These are phyloP conservation scores for Drosophila arawakana DNA, from an alignment of 1,140 invertebrate species.

Conservation along the genomic window DNA sequence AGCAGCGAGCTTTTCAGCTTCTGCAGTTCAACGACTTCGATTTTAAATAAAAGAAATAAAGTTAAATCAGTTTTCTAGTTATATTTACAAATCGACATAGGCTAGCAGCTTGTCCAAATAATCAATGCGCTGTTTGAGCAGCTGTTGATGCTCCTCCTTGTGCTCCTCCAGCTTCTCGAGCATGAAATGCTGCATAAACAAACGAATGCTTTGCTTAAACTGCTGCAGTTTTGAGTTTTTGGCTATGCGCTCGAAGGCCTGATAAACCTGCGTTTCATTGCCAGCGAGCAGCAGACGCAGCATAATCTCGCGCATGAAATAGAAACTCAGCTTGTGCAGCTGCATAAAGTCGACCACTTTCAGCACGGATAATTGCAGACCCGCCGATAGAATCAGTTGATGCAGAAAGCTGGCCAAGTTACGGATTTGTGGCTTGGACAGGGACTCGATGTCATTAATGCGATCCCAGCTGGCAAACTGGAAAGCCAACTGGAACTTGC, in stretches of 20 bases:
- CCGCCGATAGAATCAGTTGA: slow-evolving; percentile 92
- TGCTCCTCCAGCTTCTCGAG: slow-evolving; percentile 85
- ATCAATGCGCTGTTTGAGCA: slow-evolving; percentile 85
- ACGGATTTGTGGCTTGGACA: slow-evolving; percentile 87
- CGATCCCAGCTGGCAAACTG: slow-evolving; percentile 97
- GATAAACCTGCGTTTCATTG: slow-evolving; percentile 61
- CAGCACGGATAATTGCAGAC: slow-evolving; percentile 92
- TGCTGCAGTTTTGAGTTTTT: slow-evolving; percentile 87
- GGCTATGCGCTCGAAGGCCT: slow-evolving; percentile 87
- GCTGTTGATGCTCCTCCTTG: slow-evolving; percentile 84
- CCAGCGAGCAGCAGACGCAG: slow-evolving; percentile 87
- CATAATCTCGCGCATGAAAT: slow-evolving; percentile 89
- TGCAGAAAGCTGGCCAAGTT: slow-evolving; percentile 93
- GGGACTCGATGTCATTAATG: slow-evolving; percentile 91
- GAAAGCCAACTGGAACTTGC: slow-evolving; percentile 93
- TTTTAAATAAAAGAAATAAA: too few species aligned
- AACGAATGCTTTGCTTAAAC: slow-evolving; percentile 89
- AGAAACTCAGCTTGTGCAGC: slow-evolving; percentile 88
- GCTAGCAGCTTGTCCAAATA: slow-evolving; percentile 86
- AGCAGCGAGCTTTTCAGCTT: too few species aligned
- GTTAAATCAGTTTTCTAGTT: background rate
- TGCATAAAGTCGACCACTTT: slow-evolving; percentile 92
- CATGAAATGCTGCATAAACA: slow-evolving; percentile 92
- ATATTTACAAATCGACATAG: slow-evolving; percentile 70
- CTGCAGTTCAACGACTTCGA: too few species aligned